phyloP scores from a whole-genome alignment of 2,797 vertebrate species.

The Benthosema pterotum region DNA sequence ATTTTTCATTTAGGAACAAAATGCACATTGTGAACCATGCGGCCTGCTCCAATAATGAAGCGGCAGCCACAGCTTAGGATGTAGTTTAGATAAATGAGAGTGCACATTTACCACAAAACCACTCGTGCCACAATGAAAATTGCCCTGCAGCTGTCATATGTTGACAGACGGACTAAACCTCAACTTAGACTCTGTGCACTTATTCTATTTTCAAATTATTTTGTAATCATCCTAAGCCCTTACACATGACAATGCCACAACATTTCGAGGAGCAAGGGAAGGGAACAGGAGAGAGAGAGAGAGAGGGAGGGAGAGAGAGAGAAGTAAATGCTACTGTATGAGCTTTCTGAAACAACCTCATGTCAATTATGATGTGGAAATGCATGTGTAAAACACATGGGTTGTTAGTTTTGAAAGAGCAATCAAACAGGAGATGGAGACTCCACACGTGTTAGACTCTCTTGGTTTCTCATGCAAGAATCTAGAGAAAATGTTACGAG shows the following conservation, averaged over 20 bases:
- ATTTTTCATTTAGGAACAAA: constrained; percentile 74
- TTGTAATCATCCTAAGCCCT: constrained; percentile 78
- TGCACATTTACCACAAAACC: constrained; percentile 80
- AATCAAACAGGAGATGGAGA: neutral
- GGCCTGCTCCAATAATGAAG: constrained; percentile 73
- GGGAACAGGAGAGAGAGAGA: constrained; percentile 36
- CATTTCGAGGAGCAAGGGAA: constrained; percentile 32
- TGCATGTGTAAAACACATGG: constrained; percentile 1
- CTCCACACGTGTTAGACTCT: constrained; percentile 10
- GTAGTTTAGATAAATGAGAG: constrained; percentile 80
- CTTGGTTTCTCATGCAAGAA: too few species aligned
- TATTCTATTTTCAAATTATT: constrained; percentile 84
- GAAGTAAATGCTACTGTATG: constrained; percentile 30
- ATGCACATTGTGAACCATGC: constrained; percentile 71
- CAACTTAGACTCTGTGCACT: constrained; percentile 72
- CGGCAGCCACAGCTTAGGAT: constrained; percentile 75
- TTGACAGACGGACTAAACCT: constrained; percentile 79
- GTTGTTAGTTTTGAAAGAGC: neutral
- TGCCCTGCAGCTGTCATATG: constrained; percentile 79
- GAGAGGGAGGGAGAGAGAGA: constrained; percentile 27
- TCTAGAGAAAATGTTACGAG: too few species aligned
- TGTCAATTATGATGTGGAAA: constrained; percentile 13
- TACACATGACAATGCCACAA: constrained; percentile 74
- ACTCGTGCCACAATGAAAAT: constrained; percentile 79
- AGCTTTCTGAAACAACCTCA: constrained; percentile 30